Base-by-base conservation (phyloP, 2,113 vertebrate genomes). In the Proterorhinus semilunaris region DNA sequence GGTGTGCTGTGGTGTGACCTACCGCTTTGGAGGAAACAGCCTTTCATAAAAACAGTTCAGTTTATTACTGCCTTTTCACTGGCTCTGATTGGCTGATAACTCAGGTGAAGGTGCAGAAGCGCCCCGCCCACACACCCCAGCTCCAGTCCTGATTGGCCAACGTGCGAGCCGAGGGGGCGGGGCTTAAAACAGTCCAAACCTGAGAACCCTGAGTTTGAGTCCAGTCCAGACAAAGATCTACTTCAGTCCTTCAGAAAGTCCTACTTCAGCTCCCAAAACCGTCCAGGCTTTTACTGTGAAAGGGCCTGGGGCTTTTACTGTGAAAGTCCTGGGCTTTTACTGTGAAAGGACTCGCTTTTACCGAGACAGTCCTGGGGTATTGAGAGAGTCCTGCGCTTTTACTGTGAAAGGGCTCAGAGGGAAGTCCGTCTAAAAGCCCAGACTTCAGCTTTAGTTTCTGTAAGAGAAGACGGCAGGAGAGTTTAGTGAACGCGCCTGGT, bases 41-140 rank as follows among this genome's bases (percentile, higher is more conserved):
- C 58, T 61, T 61, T 61, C 21, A 61, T 61, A 61, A 61, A 61
- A 61, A 61, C 58, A 61, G 58, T 61, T 61, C 58, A 61, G 58
- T 61, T 15, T 61, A 61, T 61, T n/a, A 61, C 15, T 58, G 55
- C 55, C 55, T 58, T 58, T 58, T 58, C 55, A 58, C 36, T 58
- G 55, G 55, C 55, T 58, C 55, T 58, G 55, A 58, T 58, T 58
- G 55, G 55, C 55, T 58, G 55, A 58, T 6, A 58, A 21, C 55
- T 58, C 55, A 58, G 55, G 55, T 42, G 55, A 42, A 42, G 54
- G 54, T 57, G 54, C 54, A 36, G 55, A 42, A 42, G 55, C 55
- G 21, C 21, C 55, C 55, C 55, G 55, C 27, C 55, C 55, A 58
- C 21, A 58, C 21, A 42, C 55, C 55, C 21, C 27, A 42, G 21